These are phyloP conservation scores for Bactericera cockerelli DNA, from an alignment of 1,140 invertebrate genomes.

Conservation along the genomic window DNA sequence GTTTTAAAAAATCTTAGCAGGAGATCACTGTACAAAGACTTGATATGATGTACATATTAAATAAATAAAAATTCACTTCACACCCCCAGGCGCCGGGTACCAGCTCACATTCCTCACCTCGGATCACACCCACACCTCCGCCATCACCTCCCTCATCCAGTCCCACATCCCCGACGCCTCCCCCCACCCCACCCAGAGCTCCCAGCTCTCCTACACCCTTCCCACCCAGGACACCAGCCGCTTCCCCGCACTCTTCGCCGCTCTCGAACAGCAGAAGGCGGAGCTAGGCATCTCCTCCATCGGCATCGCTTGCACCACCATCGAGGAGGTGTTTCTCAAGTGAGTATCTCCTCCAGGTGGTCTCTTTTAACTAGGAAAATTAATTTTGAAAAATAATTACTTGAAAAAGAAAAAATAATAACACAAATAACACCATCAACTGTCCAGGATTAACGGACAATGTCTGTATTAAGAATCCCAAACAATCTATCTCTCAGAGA, in stretches of 20 bases:
- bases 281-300: conserved; percentile 36
- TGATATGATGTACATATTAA: no score
- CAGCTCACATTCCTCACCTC: conserved; percentile 1
- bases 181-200: conserved; percentile 32
- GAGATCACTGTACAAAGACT: no score
- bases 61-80: no score
- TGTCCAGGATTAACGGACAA: no score
- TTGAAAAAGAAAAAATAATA: no score
- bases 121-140: neutral
- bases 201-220: conserved; percentile 29
- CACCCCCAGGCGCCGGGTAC: neutral
- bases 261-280: conserved; percentile 32
- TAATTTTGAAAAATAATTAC: no score
- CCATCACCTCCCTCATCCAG: neutral
- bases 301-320: conserved; percentile 43
- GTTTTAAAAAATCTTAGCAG: no score
- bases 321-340: conserved; percentile 52
- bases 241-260: conserved; percentile 35
- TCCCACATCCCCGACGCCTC: conserved; percentile 30
- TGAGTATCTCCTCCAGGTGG: conserved; percentile 23
- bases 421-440: no score
- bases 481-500: no score
- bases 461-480: no score
- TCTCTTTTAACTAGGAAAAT: no score
- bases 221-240: conserved; percentile 24